Base-by-base conservation (phyloP, 1,140 invertebrate genomes). In the Rhysida immarginata region DNA sequence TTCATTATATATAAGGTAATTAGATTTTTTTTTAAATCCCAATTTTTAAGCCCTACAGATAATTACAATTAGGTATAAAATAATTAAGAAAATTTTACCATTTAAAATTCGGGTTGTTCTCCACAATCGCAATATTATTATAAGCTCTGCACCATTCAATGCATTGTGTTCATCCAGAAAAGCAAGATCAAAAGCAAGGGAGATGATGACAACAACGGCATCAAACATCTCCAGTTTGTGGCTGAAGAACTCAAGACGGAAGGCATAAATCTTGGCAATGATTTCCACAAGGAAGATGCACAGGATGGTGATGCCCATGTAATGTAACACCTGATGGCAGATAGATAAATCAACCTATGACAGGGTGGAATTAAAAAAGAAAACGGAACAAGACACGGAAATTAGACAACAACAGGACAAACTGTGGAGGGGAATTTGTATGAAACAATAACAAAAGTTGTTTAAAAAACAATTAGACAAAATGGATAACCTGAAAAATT, bases 221-320 rank as follows among this genome's bases (percentile, higher is more conserved):
- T 73, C 71, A 65, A 72, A 71, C 53, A 73, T 29, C 54, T 72
- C 71, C 54, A 70, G 44, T 55, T 71, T 72, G 57, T 69, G 65
- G 26, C 61, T 61, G 55, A 73, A 70, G 56, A 70, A 72, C 13
- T 62, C 62, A 25, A 66, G 29, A n/a, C 69, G 53, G 58, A 69
- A 62, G 2, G 66, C 68, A 62, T 66, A 72, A 1, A 72, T 49
- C 41, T 70, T 66, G 5, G 66, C 29, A 14, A 55, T n/a, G 48
- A 71, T 66, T 56, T 73, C 71, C 27, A 72, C 51, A 8, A 71
- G 18, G 56, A 73, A 73, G 1, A 71, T 24, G 16, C 59, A 58
- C 5, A 73, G 60, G 18, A 73, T 66, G 24, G 54, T 50, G 42
- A 73, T 61, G 53, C 67, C 69, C 46, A 62, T 59, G 58, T 64